phyloP scores from a whole-genome alignment of 2,888 invertebrate species.

The Eupithecia tripunctaria region DNA sequence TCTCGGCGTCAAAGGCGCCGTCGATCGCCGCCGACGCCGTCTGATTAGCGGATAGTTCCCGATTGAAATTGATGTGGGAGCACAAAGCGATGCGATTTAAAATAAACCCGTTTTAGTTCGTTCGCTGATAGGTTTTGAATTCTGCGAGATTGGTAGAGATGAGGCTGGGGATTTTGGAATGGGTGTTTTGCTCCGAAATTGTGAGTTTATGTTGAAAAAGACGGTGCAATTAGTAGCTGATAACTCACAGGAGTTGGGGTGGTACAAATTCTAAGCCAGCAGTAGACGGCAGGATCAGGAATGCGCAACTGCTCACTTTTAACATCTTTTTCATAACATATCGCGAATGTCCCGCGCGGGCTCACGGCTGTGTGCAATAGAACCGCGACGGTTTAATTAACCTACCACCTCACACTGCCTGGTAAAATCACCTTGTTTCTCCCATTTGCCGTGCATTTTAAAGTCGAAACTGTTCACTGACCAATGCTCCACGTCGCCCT shows the following conservation, averaged over 20 bases:
- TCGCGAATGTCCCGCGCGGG: not conserved
- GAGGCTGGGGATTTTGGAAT: not conserved
- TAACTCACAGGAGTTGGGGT: too few species aligned
- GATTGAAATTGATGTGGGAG: slow-evolving; percentile 30
- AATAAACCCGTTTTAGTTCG: not conserved
- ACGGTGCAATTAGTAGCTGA: too few species aligned
- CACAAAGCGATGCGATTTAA: slow-evolving; percentile 9
- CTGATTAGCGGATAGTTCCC: slow-evolving; percentile 44
- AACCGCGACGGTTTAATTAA: not conserved
- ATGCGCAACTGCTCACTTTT: not conserved
- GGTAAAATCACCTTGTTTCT: not conserved
- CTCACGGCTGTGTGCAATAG: not conserved
- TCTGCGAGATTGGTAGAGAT: not conserved
- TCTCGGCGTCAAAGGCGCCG: slow-evolving; percentile 44
- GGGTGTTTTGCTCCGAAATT: not conserved
- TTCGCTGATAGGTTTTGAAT: not conserved
- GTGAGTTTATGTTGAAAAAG: not conserved
- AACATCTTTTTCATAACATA: not conserved
- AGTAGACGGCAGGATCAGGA: too few species aligned
- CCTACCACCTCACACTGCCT: not conserved
- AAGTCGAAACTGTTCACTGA: not conserved
- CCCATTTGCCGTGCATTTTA: not conserved
- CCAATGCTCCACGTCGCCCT: not conserved
- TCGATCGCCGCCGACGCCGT: slow-evolving; percentile 37
- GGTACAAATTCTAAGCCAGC: too few species aligned